Base-by-base conservation (phyloP, 2,888 invertebrate species). In the Phytoseiulus persimilis region DNA sequence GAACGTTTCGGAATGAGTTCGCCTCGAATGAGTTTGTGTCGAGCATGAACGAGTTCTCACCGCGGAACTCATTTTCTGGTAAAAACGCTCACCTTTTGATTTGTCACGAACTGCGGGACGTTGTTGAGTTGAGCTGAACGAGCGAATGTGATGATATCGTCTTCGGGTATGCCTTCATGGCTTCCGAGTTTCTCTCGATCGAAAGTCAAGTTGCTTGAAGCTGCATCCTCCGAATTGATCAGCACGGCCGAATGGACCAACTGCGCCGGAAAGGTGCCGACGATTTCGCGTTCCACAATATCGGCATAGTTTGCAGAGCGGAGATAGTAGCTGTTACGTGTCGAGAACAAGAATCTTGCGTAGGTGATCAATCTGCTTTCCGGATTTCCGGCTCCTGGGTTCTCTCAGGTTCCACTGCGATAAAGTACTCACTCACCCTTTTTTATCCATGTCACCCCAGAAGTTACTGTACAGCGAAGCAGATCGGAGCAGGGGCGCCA, bases 91-190 rank as follows among this genome's bases (percentile, higher is more conserved):
- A 90, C 87, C 65, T 90, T 83, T 45, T 83, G 32, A 46, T 91
- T 91, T 45, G 84, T 89, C 14, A 91, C 65, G 45, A 83, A 90
- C 32, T 90, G 84, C 18, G 87, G 32, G 3, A 91, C 89, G 94
- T 95, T 94, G 91, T 95, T 94, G 90, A 93, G 93, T 92, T 95
- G 95, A 0, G 97, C 96, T 89, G 96, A 95, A 18, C 96, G 93
- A 3, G 98, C 98, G 93, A 99, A 98, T 0, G 95, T 94, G 91
- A 98, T 97, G 89, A 98, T 96, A 92, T 99, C 98, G 93, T 99
- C 98, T 0, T 94, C 93, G 0, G 97, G 96, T 0, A 97, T 96
- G 90, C 94, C 93, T 90, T 93, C 93, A 91, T n/a, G 18, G 23
- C 46, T 11, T n/a, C 33, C 92, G 0, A 95, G 92, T 90, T 95